phyloP scores from a whole-genome alignment of 1,140 invertebrate species.

The Trinorchestia longiramus region DNA sequence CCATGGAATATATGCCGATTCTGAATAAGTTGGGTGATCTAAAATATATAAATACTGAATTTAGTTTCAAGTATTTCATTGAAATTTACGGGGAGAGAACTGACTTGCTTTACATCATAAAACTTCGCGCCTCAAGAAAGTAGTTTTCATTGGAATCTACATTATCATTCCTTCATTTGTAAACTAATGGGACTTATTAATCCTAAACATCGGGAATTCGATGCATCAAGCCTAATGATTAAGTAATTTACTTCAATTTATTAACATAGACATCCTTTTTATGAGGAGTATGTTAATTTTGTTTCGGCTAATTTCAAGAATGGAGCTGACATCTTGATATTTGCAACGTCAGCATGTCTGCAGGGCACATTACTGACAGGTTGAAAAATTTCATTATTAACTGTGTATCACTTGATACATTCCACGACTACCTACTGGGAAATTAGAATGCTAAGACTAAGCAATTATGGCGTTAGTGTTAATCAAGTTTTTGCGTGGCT shows the following conservation, averaged over 20 bases:
- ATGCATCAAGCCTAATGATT: background rate
- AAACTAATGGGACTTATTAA: too few species aligned
- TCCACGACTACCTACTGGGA: background rate
- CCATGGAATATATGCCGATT: background rate
- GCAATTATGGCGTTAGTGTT: background rate
- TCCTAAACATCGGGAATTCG: background rate
- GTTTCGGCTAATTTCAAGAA: background rate
- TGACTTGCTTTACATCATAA: background rate
- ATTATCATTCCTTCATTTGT: too few species aligned
- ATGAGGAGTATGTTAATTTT: background rate
- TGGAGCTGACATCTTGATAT: too few species aligned
- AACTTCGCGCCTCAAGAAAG: background rate
- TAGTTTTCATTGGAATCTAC: background rate
- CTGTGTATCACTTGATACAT: background rate
- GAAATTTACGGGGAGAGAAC: background rate
- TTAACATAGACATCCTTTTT: background rate
- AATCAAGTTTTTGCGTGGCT: background rate
- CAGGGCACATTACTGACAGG: too few species aligned
- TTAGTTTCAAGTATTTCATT: background rate
- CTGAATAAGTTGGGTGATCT: background rate
- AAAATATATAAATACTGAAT: background rate
- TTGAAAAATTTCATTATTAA: background rate
- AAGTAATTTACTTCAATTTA: background rate
- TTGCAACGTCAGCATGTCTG: too few species aligned
- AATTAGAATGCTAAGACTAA: background rate